A percentile compares a stretch with the other conserved stretches of the same genome.
phyloP scores from a whole-genome alignment of 2,113 vertebrate species.

The Tupaia tana region DNA sequence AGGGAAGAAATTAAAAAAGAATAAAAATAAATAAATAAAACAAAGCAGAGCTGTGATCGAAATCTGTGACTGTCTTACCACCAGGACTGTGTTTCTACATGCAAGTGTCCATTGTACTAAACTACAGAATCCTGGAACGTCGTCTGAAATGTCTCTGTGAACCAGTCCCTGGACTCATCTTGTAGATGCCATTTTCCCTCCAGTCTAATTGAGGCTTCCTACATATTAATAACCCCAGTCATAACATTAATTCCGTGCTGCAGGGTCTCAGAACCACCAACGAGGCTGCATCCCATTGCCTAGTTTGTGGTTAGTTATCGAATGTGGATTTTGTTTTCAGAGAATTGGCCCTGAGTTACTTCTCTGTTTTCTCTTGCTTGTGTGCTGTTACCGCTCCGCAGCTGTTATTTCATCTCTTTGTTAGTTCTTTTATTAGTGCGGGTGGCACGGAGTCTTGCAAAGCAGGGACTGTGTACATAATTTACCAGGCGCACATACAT shows the following conservation, averaged over 20 bases:
- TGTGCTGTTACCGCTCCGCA: not conserved
- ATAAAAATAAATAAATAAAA: no score
- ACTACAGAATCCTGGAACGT: not conserved
- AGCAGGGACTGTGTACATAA: slow-evolving; percentile 42
- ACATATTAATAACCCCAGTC: not conserved
- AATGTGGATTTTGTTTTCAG: not conserved
- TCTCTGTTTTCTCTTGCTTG: not conserved
- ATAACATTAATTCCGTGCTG: not conserved
- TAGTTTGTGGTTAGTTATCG: not conserved
- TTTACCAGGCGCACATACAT: not conserved
- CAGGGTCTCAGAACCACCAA: not conserved
- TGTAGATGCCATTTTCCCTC: not conserved
- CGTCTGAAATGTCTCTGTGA: not conserved
- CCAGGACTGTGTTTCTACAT: not conserved
- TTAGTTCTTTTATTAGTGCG: not conserved
- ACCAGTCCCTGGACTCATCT: not conserved
- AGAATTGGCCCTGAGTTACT: not conserved
- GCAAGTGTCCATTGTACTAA: not conserved
- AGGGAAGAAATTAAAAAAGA: no score
- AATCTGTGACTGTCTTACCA: no score
- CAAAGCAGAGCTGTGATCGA: not conserved
- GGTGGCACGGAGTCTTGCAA: not conserved
- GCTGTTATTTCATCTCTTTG: not conserved
- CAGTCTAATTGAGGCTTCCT: not conserved
- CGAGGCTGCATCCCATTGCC: not conserved